Evolutionary conservation across 2,888 invertebrate species (phyloP), one percentile per base, ranked within the genome.

Genomic region (Dasysyrphus tricinctus): DNA sequence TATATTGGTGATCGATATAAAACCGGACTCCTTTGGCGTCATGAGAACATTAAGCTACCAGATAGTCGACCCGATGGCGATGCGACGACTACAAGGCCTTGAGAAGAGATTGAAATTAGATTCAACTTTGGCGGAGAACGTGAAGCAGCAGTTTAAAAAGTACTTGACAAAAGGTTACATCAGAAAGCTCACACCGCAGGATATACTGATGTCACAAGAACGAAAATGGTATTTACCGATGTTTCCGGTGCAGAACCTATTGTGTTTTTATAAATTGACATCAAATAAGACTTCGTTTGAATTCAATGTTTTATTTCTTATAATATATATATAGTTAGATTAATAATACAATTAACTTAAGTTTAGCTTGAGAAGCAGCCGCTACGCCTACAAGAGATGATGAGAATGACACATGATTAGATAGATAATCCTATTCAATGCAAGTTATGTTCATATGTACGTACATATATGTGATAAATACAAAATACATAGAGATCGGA

Each of bases 11-110:
- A 32, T 56, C 54, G 54, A 29, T 56, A 29, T 3, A 14, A 56
- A 14, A 56, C 54, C 32, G 32, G 54, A 32, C 54, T 56, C 8
- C 54, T 56, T 56, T 56, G 54, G 54, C 54, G 29, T 14, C n/a
- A 29, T 24, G 54, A 29, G 29, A 56, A 56, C 14, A 32, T 56
- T 12, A n/a, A 56, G 7, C 54, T 32, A 7, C 54, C 54, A 3
- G 54, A 56, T 8, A 56, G 54, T 56, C 8, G 24, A 6, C 32
- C n/a, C 32, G 7, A 56, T 56, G 54, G 54, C 32, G 14, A 56
- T 32, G 54, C 54, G 29, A 56, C 24, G 54, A n/a, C 12, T 56
- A 12, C 54, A 56, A 32, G 8, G 32, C 1, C 24, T 56, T 32
- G 54, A 56, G 54, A 54, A 24, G 54, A 11, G 54, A 5, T 29